Evolutionary conservation across 1,140 invertebrate species (phyloP), one percentile per base, ranked within the genome.

Genomic region (Panagrolaimus sp.): DNA sequence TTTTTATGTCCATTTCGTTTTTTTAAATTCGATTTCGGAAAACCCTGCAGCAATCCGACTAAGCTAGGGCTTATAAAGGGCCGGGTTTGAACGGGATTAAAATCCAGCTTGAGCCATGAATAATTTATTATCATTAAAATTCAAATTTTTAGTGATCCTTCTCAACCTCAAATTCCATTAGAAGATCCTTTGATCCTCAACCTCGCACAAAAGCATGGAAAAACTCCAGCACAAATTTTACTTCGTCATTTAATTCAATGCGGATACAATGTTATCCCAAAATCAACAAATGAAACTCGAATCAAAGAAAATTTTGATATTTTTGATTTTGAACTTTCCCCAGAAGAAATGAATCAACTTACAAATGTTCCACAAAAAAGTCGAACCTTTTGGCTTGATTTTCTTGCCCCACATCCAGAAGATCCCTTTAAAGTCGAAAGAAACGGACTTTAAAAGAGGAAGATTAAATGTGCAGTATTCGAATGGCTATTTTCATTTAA

Each of bases 201-300:
- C 7, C 43, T 94, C 43, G 89, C 91, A 0, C 78, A 86, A 4
- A 86, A 87, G 17, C 87, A 91, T 79, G 84, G 86, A 6, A 91
- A 90, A 83, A 88, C 88, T 0, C 83, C 90, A 7, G 91, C 90
- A 1, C 91, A 93, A 85, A 84, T 94, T 58, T 84, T 93, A 47
- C 82, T 94, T 0, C 86, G 89, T 48, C 90, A 90, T 83, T 86
- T 90, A 58, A 79, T 92, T 0, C 89, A 92, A 83, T 85, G 88
- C 64, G 89, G 88, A 10, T 84, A 92, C 9, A 85, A 88, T 47
- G 89, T 90, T 17, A 91, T 94, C 80, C 91, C 91, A 52, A 94
- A 94, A 85, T 92, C 90, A 81, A 88, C 88, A 0, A 91, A 89
- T 78, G 85, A 88, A 0, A 83, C 87, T 9, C 87, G 91, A 76